Base-by-base conservation (phyloP, 2,888 invertebrate genomes). In the Troides oblongomaculatus region DNA sequence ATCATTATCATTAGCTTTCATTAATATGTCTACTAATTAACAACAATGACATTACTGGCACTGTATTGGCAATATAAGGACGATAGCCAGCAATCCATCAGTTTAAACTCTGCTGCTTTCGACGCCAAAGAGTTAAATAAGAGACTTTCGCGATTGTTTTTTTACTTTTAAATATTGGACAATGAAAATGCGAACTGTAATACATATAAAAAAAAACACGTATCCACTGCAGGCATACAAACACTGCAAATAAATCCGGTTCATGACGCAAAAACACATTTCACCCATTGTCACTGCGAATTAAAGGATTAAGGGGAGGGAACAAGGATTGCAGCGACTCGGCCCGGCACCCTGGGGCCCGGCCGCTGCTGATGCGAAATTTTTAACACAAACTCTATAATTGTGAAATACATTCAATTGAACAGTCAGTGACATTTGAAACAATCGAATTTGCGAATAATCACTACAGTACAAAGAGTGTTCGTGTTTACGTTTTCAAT, bases 281-380 rank as follows among this genome's bases (percentile, higher is more conserved):
- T 62, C 65, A 46, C 57, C 50, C 69, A 65, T 70, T 65, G 66
- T 70, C 70, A 70, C 58, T 59, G 62, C 53, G 66, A 63, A 70
- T 70, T 70, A 70, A 70, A 62, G 66, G 70, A 70, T 70, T 70
- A 70, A 7, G 65, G 18, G 12, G 46, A 68, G 57, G 62, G 58
- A 63, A 67, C n/a, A 57, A 43, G 59, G 50, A 58, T 66, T 61
- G 46, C 43, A 46, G 25, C 57, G 18, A 53, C 46, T 36, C 7
- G 59, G 23, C 39, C 39, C 8, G 23, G 43, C 25, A 1, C 21
- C 21, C 21, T 21, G 21, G 21, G 21, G 21, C 21, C 21, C 21
- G 21, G 14, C 10, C 8, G 62, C 30, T 36, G 57, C 62, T 59
- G 65, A 39, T 69, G 39, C 18, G 57, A 69, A 65, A 65, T 58